Percentiles rank a stretch among this genome's conserved stretches.
Conservation (phyloP, 1,140 invertebrate genomes). For the Hyles euphorbiae region DNA sequence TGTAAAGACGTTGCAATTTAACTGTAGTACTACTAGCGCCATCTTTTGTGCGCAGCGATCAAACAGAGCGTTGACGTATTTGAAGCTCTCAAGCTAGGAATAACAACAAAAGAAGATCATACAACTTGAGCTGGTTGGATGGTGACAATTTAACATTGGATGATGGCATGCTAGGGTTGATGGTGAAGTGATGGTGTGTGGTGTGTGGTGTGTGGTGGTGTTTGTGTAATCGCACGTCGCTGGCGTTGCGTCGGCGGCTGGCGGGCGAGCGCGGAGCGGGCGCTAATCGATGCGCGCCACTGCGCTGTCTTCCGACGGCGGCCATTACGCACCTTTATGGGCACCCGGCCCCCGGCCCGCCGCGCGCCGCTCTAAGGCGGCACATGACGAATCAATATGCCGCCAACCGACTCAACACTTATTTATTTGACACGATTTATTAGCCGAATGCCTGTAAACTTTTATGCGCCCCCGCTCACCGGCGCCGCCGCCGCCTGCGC, state of each 20-base stretch:
- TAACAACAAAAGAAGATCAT: no score
- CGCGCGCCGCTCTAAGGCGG: conserved; percentile 58
- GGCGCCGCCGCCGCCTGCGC: conserved; percentile 20
- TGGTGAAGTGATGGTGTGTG: not conserved
- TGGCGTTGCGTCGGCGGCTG: conserved; percentile 67
- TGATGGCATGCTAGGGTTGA: not conserved
- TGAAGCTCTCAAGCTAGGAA: no score
- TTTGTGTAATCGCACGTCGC: not conserved
- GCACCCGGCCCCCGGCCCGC: conserved; percentile 41
- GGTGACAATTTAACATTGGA: conserved; percentile 1
- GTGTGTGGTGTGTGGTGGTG: not conserved
- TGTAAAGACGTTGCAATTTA: not conserved
- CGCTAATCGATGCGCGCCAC: conserved; percentile 72
- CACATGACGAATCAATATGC: conserved; percentile 75
- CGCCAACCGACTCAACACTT: conserved; percentile 73
- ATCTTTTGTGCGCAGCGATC: conserved; percentile 10
- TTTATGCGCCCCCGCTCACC: conserved; percentile 53
- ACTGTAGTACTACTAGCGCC: conserved; percentile 19
- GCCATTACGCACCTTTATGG: conserved; percentile 74
- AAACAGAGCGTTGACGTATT: no score
- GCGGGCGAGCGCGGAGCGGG: conserved; percentile 39
- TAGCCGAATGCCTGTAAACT: conserved; percentile 72
- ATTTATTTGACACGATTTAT: conserved; percentile 75
- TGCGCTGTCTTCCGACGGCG: conserved; percentile 71
- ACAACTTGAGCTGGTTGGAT: conserved; percentile 1